Base-by-base conservation (phyloP, 2,113 vertebrate species). In the Tricholaema leucomelas region DNA sequence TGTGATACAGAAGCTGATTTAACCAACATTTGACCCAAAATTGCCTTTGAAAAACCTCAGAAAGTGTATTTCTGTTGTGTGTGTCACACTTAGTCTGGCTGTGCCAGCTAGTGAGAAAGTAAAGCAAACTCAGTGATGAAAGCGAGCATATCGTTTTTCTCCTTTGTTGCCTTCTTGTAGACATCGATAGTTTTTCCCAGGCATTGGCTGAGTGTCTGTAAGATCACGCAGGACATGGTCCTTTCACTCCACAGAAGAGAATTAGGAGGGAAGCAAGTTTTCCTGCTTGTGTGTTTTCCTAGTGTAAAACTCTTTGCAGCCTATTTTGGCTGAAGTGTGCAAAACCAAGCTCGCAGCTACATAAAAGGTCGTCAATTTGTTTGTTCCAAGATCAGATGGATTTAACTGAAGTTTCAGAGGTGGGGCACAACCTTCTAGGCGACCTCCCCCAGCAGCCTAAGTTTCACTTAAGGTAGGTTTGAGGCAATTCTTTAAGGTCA, bases 401-500 rank as follows among this genome's bases (percentile, higher is more conserved):
- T 74, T 75, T 79, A 87, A 77, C 86, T 82, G 79, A 89, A 85
- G 85, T 91, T 95, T 95, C 72, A 33, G 91, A 96, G 85, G 87
- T 81, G 89, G 91, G 91, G 74, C 72, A 58, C 83, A 87, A 74
- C 75, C 89, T 95, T 92, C 75, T 84, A 88, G 78, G 67, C 1
- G 10, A 89, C 93, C 91, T 96, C 52, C 71, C 74, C 75, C 16
- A 0, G 10, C 88, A 95, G 60, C 81, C 89, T 18, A 23, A 76
- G 88, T 96, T 93, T 95, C 92, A 80, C 87, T 94, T 94, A 85
- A 80, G 88, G 92, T 94, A 91, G 65, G 81, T 94, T 95, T 90
- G 92, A 96, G 91, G 90, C 94, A 93, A 84, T 82, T 71, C 87
- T 95, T 93, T 93, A 96, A 96, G 93, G 94, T 95, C 96, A 96